Evolutionary conservation across 2,888 invertebrate genomes (phyloP), one percentile per base, ranked within the genome.

Genomic region (Clepsis dumicolana): DNA sequence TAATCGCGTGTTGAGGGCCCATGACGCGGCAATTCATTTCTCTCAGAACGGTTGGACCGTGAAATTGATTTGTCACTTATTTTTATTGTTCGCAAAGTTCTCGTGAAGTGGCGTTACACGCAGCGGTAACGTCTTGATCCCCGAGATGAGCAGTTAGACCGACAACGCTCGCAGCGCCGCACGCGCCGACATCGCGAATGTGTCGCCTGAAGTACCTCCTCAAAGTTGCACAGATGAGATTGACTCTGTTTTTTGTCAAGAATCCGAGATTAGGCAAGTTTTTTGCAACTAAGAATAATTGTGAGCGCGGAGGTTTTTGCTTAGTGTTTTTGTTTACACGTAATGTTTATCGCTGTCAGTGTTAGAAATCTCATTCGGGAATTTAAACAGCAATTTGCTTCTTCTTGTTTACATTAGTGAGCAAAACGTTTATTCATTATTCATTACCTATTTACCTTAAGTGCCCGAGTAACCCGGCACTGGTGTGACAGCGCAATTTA

Each of bases 231-330:
- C 87, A 86, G 78, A 90, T 91, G 90, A 83, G 86, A 77, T 74
- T 90, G 65, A 83, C 82, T 72, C 80, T 87, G 73, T 86, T 89
- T 77, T 86, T 87, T 77, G 74, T 84, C 75, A 87, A 85, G 73
- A 79, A 77, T 71, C 77, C 83, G 73, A 85, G 74, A 79, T 75
- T 86, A 86, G 91, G 91, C 90, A 89, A 91, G 91, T 91, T 82
- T 67, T 74, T 73, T 64, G 70, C 41, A 70, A 59, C 44, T 67
- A 48, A 48, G 21, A 41, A 48, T 41, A 44, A 69, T 59, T 70
- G 63, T 71, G 50, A 25, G 35, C 29, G 25, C 14, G 16, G 35
- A 21, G 50, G 38, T 63, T 63, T 60, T 69, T 65, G 38, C 60
- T 32, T 52, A 56, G 67, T 62, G 66, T 48, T 35, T 50, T 38